A percentile compares a stretch with the other conserved stretches of the same genome.
phyloP scores from a whole-genome alignment of 64 coral and sea anemone species.

The Catalaphyllia jardinei region DNA sequence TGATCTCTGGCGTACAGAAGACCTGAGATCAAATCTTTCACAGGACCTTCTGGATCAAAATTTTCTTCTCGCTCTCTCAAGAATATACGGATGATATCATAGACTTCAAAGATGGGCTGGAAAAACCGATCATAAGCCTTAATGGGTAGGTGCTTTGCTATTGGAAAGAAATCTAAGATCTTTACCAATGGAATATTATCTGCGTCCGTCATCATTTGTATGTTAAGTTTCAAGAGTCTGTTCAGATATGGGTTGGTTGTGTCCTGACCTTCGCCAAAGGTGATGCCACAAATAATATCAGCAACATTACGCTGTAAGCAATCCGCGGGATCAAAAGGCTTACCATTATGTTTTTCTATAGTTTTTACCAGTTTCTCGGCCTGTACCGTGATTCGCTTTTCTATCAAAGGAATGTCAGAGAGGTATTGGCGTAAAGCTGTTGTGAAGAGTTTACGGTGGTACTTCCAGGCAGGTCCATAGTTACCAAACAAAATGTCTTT shows the following conservation, averaged over 20 bases:
- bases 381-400: not conserved
- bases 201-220: not conserved
- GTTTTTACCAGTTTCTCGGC: conserved; percentile 11
- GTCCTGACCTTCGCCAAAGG: conserved; percentile 47
- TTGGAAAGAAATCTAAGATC: conserved; percentile 12
- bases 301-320: conserved; percentile 1
- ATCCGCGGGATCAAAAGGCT: conserved; percentile 29
- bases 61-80: not conserved
- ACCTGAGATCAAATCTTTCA: not conserved
- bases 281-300: conserved; percentile 26
- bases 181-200: not conserved
- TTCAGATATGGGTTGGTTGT: not conserved
- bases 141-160: not conserved
- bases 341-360: conserved; percentile 35
- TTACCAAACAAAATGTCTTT: conserved; percentile 1
- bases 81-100: not conserved
- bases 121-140: not conserved
- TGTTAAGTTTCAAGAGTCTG: not conserved
- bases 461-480: conserved; percentile 25
- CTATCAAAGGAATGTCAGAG: not conserved
- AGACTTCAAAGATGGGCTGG: not conserved
- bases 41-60: not conserved
- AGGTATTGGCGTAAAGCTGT: conserved; percentile 35
- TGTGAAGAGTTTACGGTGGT: conserved; percentile 20
- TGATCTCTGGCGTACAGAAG: not conserved